Percentiles rank a stretch among this genome's conserved stretches.
Conservation (phyloP, 2,797 vertebrate genomes). For the Masticophis lateralis region DNA sequence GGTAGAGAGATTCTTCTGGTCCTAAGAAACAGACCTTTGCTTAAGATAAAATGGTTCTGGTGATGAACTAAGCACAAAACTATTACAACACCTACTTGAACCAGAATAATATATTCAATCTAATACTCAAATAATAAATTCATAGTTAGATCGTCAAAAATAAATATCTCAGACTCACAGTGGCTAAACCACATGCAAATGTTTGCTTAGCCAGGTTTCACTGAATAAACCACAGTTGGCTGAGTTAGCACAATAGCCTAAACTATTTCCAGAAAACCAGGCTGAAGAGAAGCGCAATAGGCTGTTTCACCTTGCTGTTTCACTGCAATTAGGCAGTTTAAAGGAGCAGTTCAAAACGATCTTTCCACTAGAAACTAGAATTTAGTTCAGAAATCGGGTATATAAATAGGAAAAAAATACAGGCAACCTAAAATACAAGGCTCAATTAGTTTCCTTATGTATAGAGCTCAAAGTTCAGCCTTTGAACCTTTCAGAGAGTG, state of each 20-base stretch:
- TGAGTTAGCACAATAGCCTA: neutral
- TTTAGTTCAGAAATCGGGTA: neutral
- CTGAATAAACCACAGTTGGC: neutral
- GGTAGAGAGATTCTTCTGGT: neutral
- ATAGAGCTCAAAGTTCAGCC: neutral
- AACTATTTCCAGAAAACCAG: neutral
- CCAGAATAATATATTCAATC: neutral
- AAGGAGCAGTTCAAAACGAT: neutral
- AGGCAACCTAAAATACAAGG: neutral
- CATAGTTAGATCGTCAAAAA: neutral
- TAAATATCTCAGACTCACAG: neutral
- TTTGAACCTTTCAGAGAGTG: neutral
- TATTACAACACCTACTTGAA: neutral
- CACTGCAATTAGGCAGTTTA: neutral
- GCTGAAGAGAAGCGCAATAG: neutral
- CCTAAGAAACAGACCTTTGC: neutral
- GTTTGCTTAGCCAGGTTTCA: neutral
- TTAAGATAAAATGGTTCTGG: neutral
- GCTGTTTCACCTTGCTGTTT: neutral
- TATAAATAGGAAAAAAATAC: neutral
- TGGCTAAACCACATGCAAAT: neutral
- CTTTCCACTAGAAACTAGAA: neutral
- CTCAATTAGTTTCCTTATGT: no score
- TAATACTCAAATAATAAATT: neutral
- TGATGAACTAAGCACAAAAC: neutral